Base-by-base conservation (phyloP, 2,797 vertebrate species). In the Clamator glandarius region DNA sequence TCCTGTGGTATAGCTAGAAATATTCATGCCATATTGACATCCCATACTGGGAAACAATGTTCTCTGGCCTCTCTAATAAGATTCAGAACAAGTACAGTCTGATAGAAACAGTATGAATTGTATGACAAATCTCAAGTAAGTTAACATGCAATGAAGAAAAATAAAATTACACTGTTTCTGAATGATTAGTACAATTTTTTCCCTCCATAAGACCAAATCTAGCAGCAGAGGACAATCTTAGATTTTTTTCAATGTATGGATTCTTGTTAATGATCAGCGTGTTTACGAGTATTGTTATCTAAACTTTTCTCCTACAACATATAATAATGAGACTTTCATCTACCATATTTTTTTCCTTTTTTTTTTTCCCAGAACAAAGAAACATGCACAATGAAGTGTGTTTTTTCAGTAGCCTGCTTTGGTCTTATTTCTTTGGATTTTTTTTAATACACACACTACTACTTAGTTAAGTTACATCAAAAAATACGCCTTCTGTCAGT, bases 301-400 rank as follows among this genome's bases (percentile, higher is more conserved):
- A 5, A 79, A 7, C 25, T 78, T 41, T 19, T 64, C 6, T 5
- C 15, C 11, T 36, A 4, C 9, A 72, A 72, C 6, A 36, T n/a
- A n/a, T 20, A 54, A 76, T 20, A 76, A 76, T 15, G 9, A 20
- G 3, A 76, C 62, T 69, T 85, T 59, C 3, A 42, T 39, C 29
- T 50, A 26, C 19, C 11, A 11, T 41, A 14, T 11, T 59, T 87
- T 62, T 76, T 75, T 35, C 72, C 12, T 42, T 42, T 21, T 73
- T 6, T 24, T 48, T 4, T 74, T 86, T 92, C n/a, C n/a, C 29
- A 90, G 33, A 88, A 51, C 55, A 80, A 73, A 85, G 28, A 54
- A 72, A 41, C 20, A n/a, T 0, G 1, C 29, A 24, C 5, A 20
- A 6, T 7, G 4, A 80, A 63, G 9, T 4, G 2, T 35, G 2